Percentiles rank a stretch among this genome's conserved stretches.
Conservation (phyloP, 2,888 invertebrate genomes). For the Abscondita cerata region DNA sequence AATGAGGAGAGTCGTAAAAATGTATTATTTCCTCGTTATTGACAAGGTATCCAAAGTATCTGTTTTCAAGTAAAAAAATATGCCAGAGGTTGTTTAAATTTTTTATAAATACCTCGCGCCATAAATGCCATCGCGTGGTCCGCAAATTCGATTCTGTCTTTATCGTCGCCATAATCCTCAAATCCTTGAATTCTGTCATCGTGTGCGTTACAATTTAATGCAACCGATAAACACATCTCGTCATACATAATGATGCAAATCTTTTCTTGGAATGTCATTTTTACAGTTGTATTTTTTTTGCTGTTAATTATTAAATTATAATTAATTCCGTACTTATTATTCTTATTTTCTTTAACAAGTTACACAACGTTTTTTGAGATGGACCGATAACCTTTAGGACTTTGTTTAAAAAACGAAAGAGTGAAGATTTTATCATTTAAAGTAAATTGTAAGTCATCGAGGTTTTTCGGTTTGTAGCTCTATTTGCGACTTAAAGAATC, state of each 20-base stretch:
- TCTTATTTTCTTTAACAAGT: neutral
- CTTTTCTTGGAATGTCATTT: neutral
- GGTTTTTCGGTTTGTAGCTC: neutral
- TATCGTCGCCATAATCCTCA: neutral
- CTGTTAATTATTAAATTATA: neutral
- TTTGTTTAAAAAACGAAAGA: neutral
- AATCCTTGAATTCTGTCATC: too few species aligned
- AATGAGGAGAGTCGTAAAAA: too few species aligned
- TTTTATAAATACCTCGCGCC: too few species aligned
- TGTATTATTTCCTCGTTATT: too few species aligned
- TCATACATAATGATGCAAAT: neutral
- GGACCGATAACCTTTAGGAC: conserved; percentile 22
- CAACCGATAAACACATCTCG: too few species aligned
- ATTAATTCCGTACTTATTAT: neutral
- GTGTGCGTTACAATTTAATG: too few species aligned
- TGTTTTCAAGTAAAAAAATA: too few species aligned
- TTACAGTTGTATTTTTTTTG: neutral
- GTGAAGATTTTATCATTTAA: neutral
- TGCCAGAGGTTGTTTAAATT: too few species aligned
- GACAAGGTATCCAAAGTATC: too few species aligned
- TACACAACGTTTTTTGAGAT: conserved; percentile 19
- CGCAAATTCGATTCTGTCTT: too few species aligned
- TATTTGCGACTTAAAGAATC: neutral
- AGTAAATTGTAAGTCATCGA: too few species aligned
- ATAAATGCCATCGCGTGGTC: too few species aligned